A percentile compares a stretch with the other conserved stretches of the same genome.
phyloP scores from a whole-genome alignment of 2,113 vertebrate species.

The Oplegnathus fasciatus region DNA sequence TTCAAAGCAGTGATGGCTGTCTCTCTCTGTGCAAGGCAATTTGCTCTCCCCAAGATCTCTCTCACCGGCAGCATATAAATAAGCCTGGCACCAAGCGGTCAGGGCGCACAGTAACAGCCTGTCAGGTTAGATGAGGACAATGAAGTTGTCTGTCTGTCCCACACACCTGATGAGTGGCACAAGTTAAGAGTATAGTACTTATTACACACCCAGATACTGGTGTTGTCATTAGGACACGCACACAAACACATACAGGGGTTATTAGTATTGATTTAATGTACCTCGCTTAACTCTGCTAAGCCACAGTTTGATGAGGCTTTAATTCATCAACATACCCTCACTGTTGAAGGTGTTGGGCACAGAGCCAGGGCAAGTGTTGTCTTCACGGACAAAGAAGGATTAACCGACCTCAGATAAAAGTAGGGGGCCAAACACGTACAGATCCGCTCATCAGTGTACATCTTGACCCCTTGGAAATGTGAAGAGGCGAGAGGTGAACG shows the following conservation, averaged over 20 bases:
- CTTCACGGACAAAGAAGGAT: slow-evolving; percentile 52
- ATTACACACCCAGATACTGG: slow-evolving; percentile 27
- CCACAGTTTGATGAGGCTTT: slow-evolving; percentile 69
- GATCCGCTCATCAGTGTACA: slow-evolving; percentile 44
- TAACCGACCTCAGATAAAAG: slow-evolving; percentile 50
- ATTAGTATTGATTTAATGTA: slow-evolving; percentile 77
- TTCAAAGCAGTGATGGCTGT: slow-evolving; percentile 76
- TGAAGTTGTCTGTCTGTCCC: slow-evolving; percentile 64
- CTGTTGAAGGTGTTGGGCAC: slow-evolving; percentile 48
- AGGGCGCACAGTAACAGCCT: slow-evolving; percentile 68
- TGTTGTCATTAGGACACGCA: slow-evolving; percentile 46
- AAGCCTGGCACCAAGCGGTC: slow-evolving; percentile 71
- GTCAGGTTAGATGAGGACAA: slow-evolving; percentile 77
- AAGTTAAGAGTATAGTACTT: slow-evolving; percentile 16
- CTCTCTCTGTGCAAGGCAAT: slow-evolving; percentile 74
- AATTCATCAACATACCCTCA: slow-evolving; percentile 67
- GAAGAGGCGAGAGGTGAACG: slow-evolving; percentile 21
- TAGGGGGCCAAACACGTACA: slow-evolving; percentile 22
- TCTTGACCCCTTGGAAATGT: slow-evolving; percentile 35
- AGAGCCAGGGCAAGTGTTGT: slow-evolving; percentile 29
- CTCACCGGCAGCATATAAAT: slow-evolving; percentile 81
- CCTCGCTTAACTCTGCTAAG: slow-evolving; percentile 63
- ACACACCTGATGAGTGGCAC: slow-evolving; percentile 53
- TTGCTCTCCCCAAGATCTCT: slow-evolving; percentile 74
- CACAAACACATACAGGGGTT: slow-evolving; percentile 50